These are phyloP conservation scores for Malacoctenus gilli DNA, from an alignment of 2,797 vertebrate genomes.

Conservation along the genomic window DNA sequence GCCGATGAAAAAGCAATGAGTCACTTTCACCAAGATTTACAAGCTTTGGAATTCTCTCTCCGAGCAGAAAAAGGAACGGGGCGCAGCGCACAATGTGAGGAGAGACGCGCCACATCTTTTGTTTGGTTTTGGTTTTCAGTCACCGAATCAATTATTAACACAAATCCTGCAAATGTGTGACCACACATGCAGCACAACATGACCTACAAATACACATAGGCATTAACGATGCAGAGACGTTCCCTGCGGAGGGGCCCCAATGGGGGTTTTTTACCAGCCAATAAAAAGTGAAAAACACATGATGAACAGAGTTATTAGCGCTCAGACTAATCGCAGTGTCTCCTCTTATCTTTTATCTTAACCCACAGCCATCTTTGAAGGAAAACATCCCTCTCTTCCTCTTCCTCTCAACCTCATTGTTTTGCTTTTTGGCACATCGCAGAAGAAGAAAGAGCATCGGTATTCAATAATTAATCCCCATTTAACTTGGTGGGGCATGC, in stretches of 20 bases:
- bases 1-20: conserved; percentile 22
- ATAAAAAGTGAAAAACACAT: conserved; percentile 40
- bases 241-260: conserved; percentile 19
- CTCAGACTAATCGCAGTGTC: conserved; percentile 31
- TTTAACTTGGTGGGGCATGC: conserved; percentile 73
- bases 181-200: conserved; percentile 14
- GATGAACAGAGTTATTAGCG: conserved; percentile 32
- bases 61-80: conserved; percentile 9
- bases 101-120: background rate
- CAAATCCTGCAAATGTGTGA: conserved; percentile 15
- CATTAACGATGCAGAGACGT: conserved; percentile 3
- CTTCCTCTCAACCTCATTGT: conserved; percentile 44
- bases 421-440: conserved; percentile 56
- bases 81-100: conserved; percentile 10
- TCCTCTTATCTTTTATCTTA: conserved; percentile 43
- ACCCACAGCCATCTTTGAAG: conserved; percentile 60
- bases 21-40: conserved; percentile 31
- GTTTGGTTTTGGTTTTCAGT: background rate
- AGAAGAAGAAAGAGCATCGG: conserved; percentile 54
- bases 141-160: conserved; percentile 22
- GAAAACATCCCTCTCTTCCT: conserved; percentile 43
- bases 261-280: conserved; percentile 38
- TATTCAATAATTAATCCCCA: conserved; percentile 79
- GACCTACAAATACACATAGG: conserved; percentile 13
- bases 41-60: conserved; percentile 33